A percentile compares a stretch with the other conserved stretches of the same genome.
phyloP scores from a whole-genome alignment of 1,140 invertebrate species.

The Rhynchophorus ferrugineus region DNA sequence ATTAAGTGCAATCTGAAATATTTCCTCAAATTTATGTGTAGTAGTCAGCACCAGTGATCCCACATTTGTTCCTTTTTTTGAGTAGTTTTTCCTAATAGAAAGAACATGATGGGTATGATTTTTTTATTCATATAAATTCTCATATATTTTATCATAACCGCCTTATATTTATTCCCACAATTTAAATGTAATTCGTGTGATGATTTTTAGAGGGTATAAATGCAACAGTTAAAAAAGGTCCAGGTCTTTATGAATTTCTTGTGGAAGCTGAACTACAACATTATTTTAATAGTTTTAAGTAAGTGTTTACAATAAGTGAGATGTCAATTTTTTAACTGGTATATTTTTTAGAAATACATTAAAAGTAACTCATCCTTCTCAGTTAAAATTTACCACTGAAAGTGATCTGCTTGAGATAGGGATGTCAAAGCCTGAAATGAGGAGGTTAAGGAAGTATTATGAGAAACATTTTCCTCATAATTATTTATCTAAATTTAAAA shows the following conservation, averaged over 20 bases:
- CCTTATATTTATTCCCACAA: background rate
- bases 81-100: constrained; percentile 14
- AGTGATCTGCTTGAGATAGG: constrained; percentile 87
- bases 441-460: constrained; percentile 87
- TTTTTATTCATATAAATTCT: constrained; percentile 10
- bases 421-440: constrained; percentile 91
- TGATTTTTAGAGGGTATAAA: constrained; percentile 36
- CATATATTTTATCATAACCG: background rate
- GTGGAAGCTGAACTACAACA: constrained; percentile 85
- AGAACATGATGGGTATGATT: constrained; percentile 19
- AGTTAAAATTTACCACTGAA: constrained; percentile 94
- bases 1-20: constrained; percentile 21
- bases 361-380: constrained; percentile 80
- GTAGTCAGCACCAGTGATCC: constrained; percentile 17
- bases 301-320: constrained; percentile 30
- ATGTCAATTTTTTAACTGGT: background rate
- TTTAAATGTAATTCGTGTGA: constrained; percentile 1
- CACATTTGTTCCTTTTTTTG: constrained; percentile 20
- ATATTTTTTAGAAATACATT: constrained; percentile 55
- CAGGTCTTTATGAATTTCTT: constrained; percentile 82
- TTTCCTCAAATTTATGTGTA: constrained; percentile 20
- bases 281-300: constrained; percentile 67
- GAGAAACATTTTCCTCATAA: constrained; percentile 89
- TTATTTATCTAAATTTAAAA: constrained; percentile 87
- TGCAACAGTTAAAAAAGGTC: constrained; percentile 44